These are phyloP conservation scores for Halcyon badia DNA, from an alignment of 2,797 vertebrate species.

Conservation along the genomic window DNA sequence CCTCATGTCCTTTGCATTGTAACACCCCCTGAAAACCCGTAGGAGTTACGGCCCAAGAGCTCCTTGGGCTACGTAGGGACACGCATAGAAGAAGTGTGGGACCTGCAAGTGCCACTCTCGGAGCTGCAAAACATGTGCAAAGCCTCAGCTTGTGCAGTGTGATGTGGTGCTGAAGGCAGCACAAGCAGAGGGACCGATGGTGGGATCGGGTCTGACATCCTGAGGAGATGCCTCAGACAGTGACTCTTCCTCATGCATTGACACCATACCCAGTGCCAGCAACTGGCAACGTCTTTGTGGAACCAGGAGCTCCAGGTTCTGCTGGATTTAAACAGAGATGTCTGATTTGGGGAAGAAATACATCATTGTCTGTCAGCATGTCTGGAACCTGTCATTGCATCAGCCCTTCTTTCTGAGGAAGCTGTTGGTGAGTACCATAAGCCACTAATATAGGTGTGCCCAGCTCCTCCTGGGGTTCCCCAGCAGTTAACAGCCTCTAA, in stretches of 20 bases:
- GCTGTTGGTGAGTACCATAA: not conserved
- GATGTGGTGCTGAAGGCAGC: not conserved
- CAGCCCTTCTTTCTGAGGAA: not conserved
- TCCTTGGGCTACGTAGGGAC: fast-evolving
- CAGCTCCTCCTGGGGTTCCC: not conserved
- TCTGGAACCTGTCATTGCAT: not conserved
- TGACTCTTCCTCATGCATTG: fast-evolving
- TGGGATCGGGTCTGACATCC: not conserved
- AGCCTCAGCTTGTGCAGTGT: fast-evolving
- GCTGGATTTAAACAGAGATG: fast-evolving
- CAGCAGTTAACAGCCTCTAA: not conserved
- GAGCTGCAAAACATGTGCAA: not conserved
- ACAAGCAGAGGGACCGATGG: not conserved
- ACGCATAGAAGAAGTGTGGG: not conserved
- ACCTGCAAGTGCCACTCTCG: not conserved
- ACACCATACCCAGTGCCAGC: not conserved
- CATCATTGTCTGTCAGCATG: not conserved
- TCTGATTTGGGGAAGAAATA: not conserved
- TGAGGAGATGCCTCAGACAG: not conserved
- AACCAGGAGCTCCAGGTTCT: not conserved
- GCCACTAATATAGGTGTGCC: not conserved
- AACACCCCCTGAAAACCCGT: fast-evolving
- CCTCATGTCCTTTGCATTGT: fast-evolving
- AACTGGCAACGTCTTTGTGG: not conserved
- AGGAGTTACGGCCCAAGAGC: not conserved